Base-by-base conservation (phyloP, 2,113 vertebrate species). In the Xiphophorus maculatus region DNA sequence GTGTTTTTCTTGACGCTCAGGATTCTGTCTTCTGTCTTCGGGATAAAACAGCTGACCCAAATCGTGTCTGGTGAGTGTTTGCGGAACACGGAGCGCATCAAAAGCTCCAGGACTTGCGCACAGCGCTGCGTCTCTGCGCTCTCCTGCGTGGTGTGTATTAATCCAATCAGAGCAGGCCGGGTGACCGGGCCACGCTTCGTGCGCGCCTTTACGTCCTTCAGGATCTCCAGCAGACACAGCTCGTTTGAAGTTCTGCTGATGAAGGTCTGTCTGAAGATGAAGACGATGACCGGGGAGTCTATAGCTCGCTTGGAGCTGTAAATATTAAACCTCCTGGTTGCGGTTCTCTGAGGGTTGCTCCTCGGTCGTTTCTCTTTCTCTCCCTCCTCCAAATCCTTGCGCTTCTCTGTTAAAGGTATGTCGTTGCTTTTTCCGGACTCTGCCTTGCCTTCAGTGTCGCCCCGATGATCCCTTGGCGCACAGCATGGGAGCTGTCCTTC, bases 121-220 rank as follows among this genome's bases (percentile, higher is more conserved):
- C 92, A 93, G 1, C 62, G 76, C 5, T 1, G 79, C 29, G 77
- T 86, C 67, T 90, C 88, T 0, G 71, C 74, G 79, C 48, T 88
- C 67, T 92, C 91, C 42, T 62, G 32, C 4, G 14, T 32, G 1
- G 74, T 44, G 82, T 70, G 86, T 32, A 95, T 74, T 76, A 95
- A 91, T 78, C 94, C 95, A 51, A 95, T 66, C 77, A 95, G 76
- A 65, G 93, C 95, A 1, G 94, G 92, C 1, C 51, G 71, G 17
- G 65, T 27, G 29, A 71, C 61, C 7, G 42, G 42, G 29, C 77
- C 81, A 13, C 80, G 82, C 81, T 85, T 92, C 2, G 90, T 90
- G 2, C 94, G 93, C 13, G 82, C 85, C 66, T 77, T 89, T 9
- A 95, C 87, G 32, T 95, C 95, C 77, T 92, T 95, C 22, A 95